A percentile compares a stretch with the other conserved stretches of the same genome.
Conservation (phyloP, 1,140 invertebrate genomes). For the Scaptomyza graminum region DNA sequence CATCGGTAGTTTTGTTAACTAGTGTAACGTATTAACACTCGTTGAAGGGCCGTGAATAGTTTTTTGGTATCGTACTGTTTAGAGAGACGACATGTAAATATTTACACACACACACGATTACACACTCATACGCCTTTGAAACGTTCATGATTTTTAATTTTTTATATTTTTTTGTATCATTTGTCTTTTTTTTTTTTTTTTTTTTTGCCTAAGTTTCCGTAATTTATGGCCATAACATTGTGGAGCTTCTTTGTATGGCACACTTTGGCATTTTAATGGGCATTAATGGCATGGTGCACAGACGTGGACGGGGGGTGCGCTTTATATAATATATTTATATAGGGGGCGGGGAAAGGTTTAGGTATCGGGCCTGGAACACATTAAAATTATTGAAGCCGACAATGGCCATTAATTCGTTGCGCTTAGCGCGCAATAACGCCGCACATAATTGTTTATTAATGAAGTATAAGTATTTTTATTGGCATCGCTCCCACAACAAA, state of each 20-base stretch:
- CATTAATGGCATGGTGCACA: slow-evolving; percentile 58
- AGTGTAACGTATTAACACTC: slow-evolving; percentile 40
- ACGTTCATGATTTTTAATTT: slow-evolving; percentile 64
- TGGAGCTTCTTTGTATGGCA: slow-evolving; percentile 52
- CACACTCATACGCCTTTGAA: slow-evolving; percentile 27
- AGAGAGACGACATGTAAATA: too few species aligned
- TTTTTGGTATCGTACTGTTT: slow-evolving; percentile 41
- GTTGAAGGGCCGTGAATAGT: slow-evolving; percentile 29
- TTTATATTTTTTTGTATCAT: slow-evolving; percentile 25
- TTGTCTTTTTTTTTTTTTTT: slow-evolving; percentile 34
- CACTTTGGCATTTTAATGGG: slow-evolving; percentile 79
- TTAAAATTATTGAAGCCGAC: slow-evolving; percentile 78
- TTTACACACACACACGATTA: slow-evolving; percentile 28
- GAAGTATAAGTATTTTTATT: slow-evolving; percentile 82
- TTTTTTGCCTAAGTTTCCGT: slow-evolving; percentile 52
- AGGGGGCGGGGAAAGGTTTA: slow-evolving; percentile 7
- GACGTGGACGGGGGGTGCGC: slow-evolving; percentile 6
- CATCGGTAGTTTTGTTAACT: too few species aligned
- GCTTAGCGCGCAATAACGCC: slow-evolving; percentile 71
- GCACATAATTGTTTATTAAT: slow-evolving; percentile 81
- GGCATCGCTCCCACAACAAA: slow-evolving; percentile 32
- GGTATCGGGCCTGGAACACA: slow-evolving; percentile 37
- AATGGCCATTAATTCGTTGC: slow-evolving; percentile 79
- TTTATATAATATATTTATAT: not conserved
- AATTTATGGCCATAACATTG: slow-evolving; percentile 76